Percentiles rank a stretch among this genome's conserved stretches.
Conservation (phyloP, 1,140 invertebrate species). For the Nilaparvata lugens region DNA sequence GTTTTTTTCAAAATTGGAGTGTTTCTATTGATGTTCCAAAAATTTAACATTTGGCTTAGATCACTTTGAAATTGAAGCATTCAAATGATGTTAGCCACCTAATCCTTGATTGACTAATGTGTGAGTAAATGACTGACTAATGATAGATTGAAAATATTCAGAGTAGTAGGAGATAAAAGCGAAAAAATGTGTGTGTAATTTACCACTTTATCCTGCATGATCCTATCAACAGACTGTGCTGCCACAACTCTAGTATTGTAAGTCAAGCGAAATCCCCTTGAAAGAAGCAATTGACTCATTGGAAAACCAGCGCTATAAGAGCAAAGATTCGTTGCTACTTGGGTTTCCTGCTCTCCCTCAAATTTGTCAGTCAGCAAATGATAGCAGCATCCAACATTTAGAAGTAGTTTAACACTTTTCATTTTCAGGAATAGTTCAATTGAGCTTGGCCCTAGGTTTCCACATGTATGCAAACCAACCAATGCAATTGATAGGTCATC, state of each 20-base stretch:
- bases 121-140: too few species aligned
- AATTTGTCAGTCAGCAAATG: slow-evolving; percentile 65
- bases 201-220: slow-evolving; percentile 43
- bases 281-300: slow-evolving; percentile 50
- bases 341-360: slow-evolving; percentile 26
- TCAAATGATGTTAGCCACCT: too few species aligned
- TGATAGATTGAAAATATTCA: too few species aligned
- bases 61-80: too few species aligned
- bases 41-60: too few species aligned
- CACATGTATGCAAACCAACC: slow-evolving; percentile 80
- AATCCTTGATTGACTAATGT: too few species aligned
- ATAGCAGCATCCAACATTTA: slow-evolving; percentile 86
- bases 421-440: slow-evolving; percentile 57
- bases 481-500: slow-evolving; percentile 13
- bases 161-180: too few species aligned
- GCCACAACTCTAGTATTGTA: slow-evolving; percentile 75
- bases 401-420: slow-evolving; percentile 39
- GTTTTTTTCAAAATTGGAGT: too few species aligned
- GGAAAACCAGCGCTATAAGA: slow-evolving; percentile 47
- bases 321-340: slow-evolving; percentile 19
- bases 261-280: slow-evolving; percentile 46
- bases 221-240: slow-evolving; percentile 62
- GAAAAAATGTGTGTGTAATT: too few species aligned
- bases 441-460: slow-evolving; percentile 65
- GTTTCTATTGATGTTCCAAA: too few species aligned